Evolutionary conservation across 2,888 invertebrate genomes (phyloP).

Genomic region (Eueremaeus valkanovi): DNA sequence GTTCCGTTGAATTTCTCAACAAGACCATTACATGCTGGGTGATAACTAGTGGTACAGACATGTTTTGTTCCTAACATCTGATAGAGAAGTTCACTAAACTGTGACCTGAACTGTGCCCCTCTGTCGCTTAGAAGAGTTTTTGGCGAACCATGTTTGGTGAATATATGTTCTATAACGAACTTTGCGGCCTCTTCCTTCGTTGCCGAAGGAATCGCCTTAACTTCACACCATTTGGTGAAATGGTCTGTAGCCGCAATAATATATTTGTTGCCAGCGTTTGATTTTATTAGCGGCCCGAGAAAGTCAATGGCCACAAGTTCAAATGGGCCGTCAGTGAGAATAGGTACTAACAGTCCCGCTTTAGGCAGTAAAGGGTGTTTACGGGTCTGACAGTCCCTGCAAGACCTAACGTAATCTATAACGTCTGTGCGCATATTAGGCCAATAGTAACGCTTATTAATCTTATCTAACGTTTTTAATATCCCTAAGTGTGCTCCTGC

Average conservation of each 20-base stretch:
- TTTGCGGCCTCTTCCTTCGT: constrained; percentile 43
- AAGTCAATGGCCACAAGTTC: constrained; percentile 42
- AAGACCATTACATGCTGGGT: neutral
- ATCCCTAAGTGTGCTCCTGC: too few relatives aligned
- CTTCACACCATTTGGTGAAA: constrained; percentile 44
- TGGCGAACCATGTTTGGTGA: constrained; percentile 45
- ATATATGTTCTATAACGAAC: constrained; percentile 43
- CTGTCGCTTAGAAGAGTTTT: constrained; percentile 45
- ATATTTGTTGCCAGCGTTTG: constrained; percentile 42
- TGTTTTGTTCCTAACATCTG: neutral
- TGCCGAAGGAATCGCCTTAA: constrained; percentile 42
- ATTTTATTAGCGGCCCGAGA: constrained; percentile 43
- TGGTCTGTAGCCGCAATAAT: constrained; percentile 45
- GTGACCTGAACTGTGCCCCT: constrained; percentile 25
- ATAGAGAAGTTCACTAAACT: neutral
- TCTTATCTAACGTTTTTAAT: too few relatives aligned
- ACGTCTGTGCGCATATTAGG: constrained; percentile 28
- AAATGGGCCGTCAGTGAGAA: constrained; percentile 20
- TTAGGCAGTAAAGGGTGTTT: constrained; percentile 22
- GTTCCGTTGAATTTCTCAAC: neutral
- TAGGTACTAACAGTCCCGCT: constrained; percentile 31
- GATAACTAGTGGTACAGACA: neutral
- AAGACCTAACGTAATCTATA: constrained; percentile 23
- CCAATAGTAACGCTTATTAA: constrained; percentile 28
- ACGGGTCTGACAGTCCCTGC: constrained; percentile 7